These are phyloP conservation scores for Polylopha cassiicola DNA, from an alignment of 2,888 invertebrate species.

Conservation along the genomic window DNA sequence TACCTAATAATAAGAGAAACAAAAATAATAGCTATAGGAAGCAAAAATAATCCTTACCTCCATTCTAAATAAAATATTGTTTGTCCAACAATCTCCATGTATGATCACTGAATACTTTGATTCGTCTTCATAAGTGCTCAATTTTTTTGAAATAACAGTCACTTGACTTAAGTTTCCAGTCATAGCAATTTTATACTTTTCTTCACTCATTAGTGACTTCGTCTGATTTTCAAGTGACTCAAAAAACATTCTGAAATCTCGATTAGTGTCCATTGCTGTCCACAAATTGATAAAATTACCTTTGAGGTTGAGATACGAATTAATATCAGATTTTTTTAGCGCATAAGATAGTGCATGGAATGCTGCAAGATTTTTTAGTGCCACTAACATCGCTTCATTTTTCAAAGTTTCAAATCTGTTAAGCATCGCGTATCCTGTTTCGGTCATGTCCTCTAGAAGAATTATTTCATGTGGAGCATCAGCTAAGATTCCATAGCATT, in stretches of 20 bases:
- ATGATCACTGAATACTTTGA: constrained; percentile 38
- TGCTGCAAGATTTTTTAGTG: constrained; percentile 40
- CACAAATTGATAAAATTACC: constrained; percentile 31
- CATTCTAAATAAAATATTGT: constrained; percentile 44
- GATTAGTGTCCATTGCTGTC: background rate
- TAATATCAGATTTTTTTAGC: constrained; percentile 38
- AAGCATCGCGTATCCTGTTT: constrained; percentile 34
- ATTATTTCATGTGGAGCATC: constrained; percentile 41
- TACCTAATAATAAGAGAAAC: no score
- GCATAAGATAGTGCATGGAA: constrained; percentile 47
- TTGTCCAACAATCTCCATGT: constrained; percentile 50
- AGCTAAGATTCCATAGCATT: constrained; percentile 36
- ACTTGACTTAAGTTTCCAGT: constrained; percentile 24
- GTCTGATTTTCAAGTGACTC: constrained; percentile 25
- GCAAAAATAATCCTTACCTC: constrained; percentile 30
- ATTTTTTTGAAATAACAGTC: constrained; percentile 12
- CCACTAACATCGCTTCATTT: constrained; percentile 34
- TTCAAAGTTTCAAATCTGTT: constrained; percentile 37
- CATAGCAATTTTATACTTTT: constrained; percentile 29
- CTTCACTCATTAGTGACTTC: constrained; percentile 28
- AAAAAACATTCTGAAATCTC: constrained; percentile 9
- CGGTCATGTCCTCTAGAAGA: constrained; percentile 43
- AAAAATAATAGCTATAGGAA: no score
- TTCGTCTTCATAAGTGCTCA: constrained; percentile 24
- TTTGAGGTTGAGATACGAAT: no score